Evolutionary conservation across 2,113 vertebrate species (phyloP).

Genomic region (Ophiodon elongatus): DNA sequence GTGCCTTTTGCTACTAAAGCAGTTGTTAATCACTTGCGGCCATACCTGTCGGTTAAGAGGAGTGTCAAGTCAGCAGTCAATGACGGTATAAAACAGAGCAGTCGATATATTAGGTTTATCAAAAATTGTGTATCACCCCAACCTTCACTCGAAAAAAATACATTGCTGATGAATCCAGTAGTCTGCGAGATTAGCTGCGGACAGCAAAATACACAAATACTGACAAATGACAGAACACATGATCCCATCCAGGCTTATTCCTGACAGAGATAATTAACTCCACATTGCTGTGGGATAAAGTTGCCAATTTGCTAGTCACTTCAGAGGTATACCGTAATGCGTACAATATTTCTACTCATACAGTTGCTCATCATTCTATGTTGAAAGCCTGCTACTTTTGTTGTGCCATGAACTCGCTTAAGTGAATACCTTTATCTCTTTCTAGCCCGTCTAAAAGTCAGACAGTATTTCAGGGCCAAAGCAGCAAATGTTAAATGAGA

Average conservation of each 20-base stretch:
- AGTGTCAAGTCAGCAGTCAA: background rate
- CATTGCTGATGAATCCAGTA: background rate
- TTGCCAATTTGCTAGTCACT: background rate
- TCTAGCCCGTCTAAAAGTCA: background rate
- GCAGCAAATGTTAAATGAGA: background rate
- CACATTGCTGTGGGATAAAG: constrained; percentile 21
- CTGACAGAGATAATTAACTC: background rate
- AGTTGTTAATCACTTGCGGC: too few species aligned
- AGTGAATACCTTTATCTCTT: background rate
- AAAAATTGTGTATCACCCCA: background rate
- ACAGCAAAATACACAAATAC: background rate
- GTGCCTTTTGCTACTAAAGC: too few species aligned
- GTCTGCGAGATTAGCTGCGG: background rate
- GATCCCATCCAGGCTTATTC: constrained; percentile 1
- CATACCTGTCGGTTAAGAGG: too few species aligned
- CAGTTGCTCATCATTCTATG: background rate
- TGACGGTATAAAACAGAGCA: background rate
- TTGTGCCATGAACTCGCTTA: background rate
- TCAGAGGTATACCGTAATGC: background rate
- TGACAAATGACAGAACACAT: background rate
- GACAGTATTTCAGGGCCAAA: background rate
- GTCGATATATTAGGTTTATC: background rate
- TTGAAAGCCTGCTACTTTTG: background rate
- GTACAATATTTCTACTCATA: background rate
- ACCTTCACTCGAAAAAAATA: background rate